Conservation (phyloP, 2,797 vertebrate species). For the Sebastes cheni region DNA sequence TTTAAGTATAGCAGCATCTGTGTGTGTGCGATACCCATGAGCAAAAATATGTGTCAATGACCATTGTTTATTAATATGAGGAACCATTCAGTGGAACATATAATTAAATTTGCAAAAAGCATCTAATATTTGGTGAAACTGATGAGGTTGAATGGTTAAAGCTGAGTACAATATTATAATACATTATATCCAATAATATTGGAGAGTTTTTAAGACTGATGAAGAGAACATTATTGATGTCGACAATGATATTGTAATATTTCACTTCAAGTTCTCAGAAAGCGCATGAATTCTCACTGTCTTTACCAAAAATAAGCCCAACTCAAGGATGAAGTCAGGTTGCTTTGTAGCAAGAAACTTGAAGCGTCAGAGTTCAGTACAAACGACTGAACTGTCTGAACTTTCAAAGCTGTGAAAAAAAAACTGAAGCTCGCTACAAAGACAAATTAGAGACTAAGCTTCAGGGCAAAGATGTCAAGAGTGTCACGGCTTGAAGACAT, state of each 20-base stretch:
- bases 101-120: background rate
- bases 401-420: conserved; percentile 10
- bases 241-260: background rate
- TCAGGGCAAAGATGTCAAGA: conserved; percentile 1
- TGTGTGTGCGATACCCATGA: background rate
- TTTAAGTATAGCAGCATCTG: background rate
- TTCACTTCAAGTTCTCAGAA: background rate
- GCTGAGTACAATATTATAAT: background rate
- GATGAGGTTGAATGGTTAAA: background rate
- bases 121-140: background rate
- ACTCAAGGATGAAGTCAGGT: background rate
- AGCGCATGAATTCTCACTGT: background rate
- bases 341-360: conserved; percentile 4
- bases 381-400: background rate
- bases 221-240: background rate
- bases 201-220: background rate
- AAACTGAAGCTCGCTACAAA: conserved; percentile 3
- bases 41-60: background rate
- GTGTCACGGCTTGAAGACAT: background rate
- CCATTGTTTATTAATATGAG: background rate
- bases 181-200: too few species aligned
- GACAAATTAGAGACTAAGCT: conserved; percentile 15
- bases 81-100: background rate
- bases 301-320: background rate
- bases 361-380: background rate